A percentile compares a stretch with the other conserved stretches of the same genome.
Evolutionary conservation across 2,888 invertebrate genomes (phyloP).

Genomic region (Keiferia lycopersicella): DNA sequence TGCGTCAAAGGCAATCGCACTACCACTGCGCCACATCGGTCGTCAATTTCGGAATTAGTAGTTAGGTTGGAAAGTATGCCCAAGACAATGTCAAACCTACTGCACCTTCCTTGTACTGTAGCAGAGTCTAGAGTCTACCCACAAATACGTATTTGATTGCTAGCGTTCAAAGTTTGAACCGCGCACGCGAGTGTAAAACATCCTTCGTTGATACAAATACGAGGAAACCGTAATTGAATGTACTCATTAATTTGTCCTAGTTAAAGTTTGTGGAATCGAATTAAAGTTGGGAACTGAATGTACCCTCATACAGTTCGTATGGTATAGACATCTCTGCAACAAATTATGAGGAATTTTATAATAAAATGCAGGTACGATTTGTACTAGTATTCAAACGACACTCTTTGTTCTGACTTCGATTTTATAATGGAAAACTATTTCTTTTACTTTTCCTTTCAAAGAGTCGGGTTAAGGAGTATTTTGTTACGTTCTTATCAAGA

Average conservation of each 20-base stretch:
- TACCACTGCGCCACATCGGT: too few relatives aligned
- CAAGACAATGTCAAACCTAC: too few relatives aligned
- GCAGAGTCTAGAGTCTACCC: neutral
- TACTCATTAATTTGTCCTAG: constrained; percentile 12
- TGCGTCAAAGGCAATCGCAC: too few relatives aligned
- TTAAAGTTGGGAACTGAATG: neutral
- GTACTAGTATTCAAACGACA: too few relatives aligned
- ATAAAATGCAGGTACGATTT: too few relatives aligned
- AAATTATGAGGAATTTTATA: too few relatives aligned
- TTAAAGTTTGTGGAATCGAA: neutral
- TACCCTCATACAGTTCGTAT: neutral
- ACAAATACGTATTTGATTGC: constrained; percentile 19
- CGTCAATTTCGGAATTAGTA: too few relatives aligned
- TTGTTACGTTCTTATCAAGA: neutral
- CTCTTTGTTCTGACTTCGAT: too few relatives aligned
- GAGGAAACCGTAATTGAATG: constrained; percentile 7
- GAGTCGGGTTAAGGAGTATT: neutral
- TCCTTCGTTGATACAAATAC: constrained; percentile 11
- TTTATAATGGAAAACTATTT: too few relatives aligned
- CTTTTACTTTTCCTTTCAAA: neutral
- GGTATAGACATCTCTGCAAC: too few relatives aligned
- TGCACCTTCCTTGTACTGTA: neutral
- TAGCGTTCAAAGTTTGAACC: constrained; percentile 13
- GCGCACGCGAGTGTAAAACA: constrained; percentile 14
- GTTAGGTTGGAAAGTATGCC: too few relatives aligned